Evolutionary conservation across 2,888 invertebrate species (phyloP).

Genomic region (Drosophila borealis): DNA sequence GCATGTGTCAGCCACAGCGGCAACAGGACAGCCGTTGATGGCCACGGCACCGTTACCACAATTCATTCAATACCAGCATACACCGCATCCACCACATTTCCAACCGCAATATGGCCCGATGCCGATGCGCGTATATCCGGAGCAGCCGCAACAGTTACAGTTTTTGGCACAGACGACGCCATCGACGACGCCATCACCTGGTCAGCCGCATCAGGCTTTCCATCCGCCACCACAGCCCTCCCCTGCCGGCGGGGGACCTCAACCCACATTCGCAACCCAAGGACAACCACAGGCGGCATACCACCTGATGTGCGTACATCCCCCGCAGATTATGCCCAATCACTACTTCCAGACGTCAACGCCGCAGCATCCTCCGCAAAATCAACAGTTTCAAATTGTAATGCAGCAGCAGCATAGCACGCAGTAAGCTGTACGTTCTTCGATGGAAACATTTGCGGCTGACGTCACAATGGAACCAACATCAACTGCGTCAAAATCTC

Average conservation of each 20-base stretch:
- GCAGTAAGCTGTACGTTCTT: slow-evolving; percentile 66
- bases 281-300: slow-evolving; percentile 86
- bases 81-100: slow-evolving; percentile 86
- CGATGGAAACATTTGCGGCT: slow-evolving; percentile 30
- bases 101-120: slow-evolving; percentile 85
- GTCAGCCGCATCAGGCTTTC: slow-evolving; percentile 87
- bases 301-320: slow-evolving; percentile 87
- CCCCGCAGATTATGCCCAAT: slow-evolving; percentile 81
- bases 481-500: slow-evolving; percentile 39
- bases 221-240: slow-evolving; percentile 87
- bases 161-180: slow-evolving; percentile 87
- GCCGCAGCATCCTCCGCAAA: slow-evolving; percentile 83
- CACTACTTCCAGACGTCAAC: slow-evolving; percentile 82
- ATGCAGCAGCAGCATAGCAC: slow-evolving; percentile 84
- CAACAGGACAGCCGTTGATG: slow-evolving; percentile 93
- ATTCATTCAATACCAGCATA: slow-evolving; percentile 88
- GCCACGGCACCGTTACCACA: slow-evolving; percentile 92
- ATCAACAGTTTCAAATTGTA: slow-evolving; percentile 83
- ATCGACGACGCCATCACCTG: slow-evolving; percentile 86
- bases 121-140: slow-evolving; percentile 89
- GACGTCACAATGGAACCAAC: slow-evolving; percentile 32
- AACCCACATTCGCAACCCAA: slow-evolving; percentile 83
- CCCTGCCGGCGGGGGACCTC: slow-evolving; percentile 86
- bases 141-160: slow-evolving; percentile 86
- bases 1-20: slow-evolving; percentile 89